These are phyloP conservation scores for Ciconia stormi DNA, from an alignment of 2,113 vertebrate species.

Conservation along the genomic window DNA sequence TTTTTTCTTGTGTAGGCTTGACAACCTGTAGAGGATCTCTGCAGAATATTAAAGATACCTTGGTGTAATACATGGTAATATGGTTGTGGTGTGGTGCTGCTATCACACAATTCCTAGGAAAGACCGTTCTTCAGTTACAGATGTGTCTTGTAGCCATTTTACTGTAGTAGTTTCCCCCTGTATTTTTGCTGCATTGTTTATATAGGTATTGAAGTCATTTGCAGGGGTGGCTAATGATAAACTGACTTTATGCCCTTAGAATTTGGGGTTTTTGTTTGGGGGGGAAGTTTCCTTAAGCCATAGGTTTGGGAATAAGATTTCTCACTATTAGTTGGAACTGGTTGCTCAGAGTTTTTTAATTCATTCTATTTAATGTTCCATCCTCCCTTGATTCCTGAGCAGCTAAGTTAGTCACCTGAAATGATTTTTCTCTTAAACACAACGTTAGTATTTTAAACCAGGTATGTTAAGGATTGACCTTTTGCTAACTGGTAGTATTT, in stretches of 20 bases:
- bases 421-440: neutral
- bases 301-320: conserved; percentile 49
- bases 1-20: conserved; percentile 52
- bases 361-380: conserved; percentile 13
- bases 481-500: conserved; percentile 41
- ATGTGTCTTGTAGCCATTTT: conserved; percentile 30
- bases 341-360: conserved; percentile 21
- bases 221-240: conserved; percentile 13
- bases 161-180: conserved; percentile 5
- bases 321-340: conserved; percentile 1
- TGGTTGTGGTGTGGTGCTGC: conserved; percentile 36
- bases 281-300: conserved; percentile 16
- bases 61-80: neutral
- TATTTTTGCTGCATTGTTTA: conserved; percentile 40
- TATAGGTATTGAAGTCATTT: conserved; percentile 13
- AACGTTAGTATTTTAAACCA: conserved; percentile 30
- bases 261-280: neutral
- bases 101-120: neutral
- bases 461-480: conserved; percentile 24
- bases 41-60: conserved; percentile 40
- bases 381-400: neutral
- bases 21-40: conserved; percentile 51
- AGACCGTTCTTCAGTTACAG: neutral
- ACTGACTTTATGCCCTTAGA: conserved; percentile 18
- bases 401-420: conserved; percentile 32